Base-by-base conservation (phyloP, 2,888 invertebrate genomes). In the Agonopterix subpropinquella region DNA sequence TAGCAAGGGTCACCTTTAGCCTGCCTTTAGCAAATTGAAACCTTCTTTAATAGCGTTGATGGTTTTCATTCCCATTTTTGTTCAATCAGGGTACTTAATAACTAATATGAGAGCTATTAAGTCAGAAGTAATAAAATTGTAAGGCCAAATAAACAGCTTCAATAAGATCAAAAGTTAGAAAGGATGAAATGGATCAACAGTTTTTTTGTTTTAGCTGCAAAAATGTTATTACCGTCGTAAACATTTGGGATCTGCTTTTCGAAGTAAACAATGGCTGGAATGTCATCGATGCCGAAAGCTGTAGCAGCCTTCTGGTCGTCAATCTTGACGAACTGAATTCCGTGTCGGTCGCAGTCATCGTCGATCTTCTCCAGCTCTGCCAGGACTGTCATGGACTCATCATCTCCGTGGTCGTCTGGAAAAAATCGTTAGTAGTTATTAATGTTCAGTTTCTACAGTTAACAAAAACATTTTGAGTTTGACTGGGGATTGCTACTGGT, bases 221-320 rank as follows among this genome's bases (percentile, higher is more conserved):
- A 49, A 28, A 47, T 46, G 49, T 79, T 76, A 75, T 77, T 77
- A 91, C 95, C 97, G 73, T 96, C 96, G 81, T 96, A 97, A 61
- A 97, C 91, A 80, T 96, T 96, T 52, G 97, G 97, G 70, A 97
- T 94, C 81, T 96, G 94, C 74, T 96, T 96, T 80, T 97, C 97
- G 80, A 96, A 97, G 87, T 97, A 97, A 56, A 97, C 96, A 63
- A 97, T 94, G 44, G 95, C 91, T 15, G 97, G 97, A 48, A 93
- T 82, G 47, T 91, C 88, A 66, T 96, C 96, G 61, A 97, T 94
- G 57, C 97, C 97, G 77, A 94, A 97, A 55, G 95, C 94, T 57
- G 91, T 91, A 47, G 95, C 95, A n/a, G 96, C 95, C 61, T 92
- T 92, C 41, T 91, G 88, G 76, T 97, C 96, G 68, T 96, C 96